Conservation (phyloP, 35 echinoderm and acorn worm species). For the Apostichopus parvimensis region DNA sequence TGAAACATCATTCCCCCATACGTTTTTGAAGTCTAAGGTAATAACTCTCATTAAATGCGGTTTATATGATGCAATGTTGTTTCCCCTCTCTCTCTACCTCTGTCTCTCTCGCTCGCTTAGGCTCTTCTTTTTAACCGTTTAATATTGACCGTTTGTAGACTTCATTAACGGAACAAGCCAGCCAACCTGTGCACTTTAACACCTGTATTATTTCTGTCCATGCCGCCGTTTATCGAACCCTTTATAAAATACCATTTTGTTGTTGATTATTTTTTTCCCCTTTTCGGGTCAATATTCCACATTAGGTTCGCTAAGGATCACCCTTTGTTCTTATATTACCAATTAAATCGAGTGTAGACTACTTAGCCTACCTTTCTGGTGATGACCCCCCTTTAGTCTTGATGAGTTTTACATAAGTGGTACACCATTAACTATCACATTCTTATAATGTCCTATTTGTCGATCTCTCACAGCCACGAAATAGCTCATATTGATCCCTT, state of each 20-base stretch:
- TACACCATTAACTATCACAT: conserved; percentile 44
- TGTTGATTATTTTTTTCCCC: too few species aligned
- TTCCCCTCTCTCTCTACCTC: too few species aligned
- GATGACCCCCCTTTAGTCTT: background rate
- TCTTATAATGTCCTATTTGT: conserved; percentile 23
- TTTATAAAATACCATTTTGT: background rate
- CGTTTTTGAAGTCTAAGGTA: too few species aligned
- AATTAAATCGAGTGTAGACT: conserved; percentile 36
- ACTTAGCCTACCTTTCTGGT: conserved; percentile 27
- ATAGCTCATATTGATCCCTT: conserved; percentile 36
- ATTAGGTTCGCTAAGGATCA: background rate
- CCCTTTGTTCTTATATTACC: conserved; percentile 21
- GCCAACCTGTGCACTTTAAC: background rate
- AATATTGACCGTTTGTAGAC: too few species aligned
- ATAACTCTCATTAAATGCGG: too few species aligned
- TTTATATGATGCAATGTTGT: too few species aligned
- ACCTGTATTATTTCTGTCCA: background rate
- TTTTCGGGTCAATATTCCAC: conserved; percentile 13
- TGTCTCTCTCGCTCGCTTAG: too few species aligned
- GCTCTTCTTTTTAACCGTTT: too few species aligned
- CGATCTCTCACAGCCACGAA: conserved; percentile 17
- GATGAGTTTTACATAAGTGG: conserved; percentile 30
- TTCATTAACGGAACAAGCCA: background rate
- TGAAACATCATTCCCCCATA: too few species aligned
- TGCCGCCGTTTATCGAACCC: background rate